These are phyloP conservation scores for Ichneumon xanthorius DNA, from an alignment of 2,888 invertebrate genomes.

Conservation along the genomic window DNA sequence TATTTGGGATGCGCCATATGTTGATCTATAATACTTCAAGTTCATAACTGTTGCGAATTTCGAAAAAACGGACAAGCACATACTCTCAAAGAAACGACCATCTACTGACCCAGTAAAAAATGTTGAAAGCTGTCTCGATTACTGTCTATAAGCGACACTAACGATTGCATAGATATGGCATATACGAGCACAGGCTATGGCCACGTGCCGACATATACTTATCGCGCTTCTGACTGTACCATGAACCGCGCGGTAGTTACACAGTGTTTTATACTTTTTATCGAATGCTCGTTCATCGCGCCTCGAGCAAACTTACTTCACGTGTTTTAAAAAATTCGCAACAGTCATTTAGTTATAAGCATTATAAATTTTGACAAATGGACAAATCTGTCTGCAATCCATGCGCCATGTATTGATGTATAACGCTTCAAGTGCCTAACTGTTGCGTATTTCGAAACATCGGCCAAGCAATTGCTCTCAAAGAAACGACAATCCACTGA, in stretches of 20 bases:
- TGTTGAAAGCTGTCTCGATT: background rate
- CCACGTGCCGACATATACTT: conserved; percentile 7
- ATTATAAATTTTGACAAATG: no score
- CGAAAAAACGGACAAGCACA: background rate
- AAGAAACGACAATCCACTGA: background rate
- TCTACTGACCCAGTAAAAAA: background rate
- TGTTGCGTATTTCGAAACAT: background rate
- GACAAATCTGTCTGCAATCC: no score
- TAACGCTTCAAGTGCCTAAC: no score
- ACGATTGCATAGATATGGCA: background rate
- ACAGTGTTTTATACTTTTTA: background rate
- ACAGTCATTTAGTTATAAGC: no score
- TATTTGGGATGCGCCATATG: no score
- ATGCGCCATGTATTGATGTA: no score
- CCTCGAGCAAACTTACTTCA: no score
- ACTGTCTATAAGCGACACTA: background rate
- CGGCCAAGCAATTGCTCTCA: background rate
- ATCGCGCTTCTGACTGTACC: conserved; percentile 15
- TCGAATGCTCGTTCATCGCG: no score
- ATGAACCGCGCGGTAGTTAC: conserved; percentile 4
- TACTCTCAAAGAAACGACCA: background rate
- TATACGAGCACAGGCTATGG: conserved; percentile 1
- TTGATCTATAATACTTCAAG: no score
- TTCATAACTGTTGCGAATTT: background rate
- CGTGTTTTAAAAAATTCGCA: no score